phyloP scores from a whole-genome alignment of 2,797 vertebrate genomes.

The Rhinichthys osculus region DNA sequence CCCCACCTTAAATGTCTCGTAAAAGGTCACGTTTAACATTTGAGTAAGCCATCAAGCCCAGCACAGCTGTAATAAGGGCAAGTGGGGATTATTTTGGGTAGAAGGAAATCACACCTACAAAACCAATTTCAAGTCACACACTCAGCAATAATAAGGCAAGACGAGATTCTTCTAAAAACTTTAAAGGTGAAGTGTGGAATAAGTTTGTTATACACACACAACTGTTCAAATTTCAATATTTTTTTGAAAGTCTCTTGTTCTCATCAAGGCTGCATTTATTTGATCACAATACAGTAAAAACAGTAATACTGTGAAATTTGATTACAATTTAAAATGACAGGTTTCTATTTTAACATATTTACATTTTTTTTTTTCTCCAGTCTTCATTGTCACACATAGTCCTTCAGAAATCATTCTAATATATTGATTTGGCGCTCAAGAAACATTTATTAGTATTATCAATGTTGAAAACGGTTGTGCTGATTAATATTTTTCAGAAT shows the following conservation, averaged over 20 bases:
- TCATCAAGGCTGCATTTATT: neutral
- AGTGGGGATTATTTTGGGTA: conserved; percentile 40
- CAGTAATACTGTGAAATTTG: neutral
- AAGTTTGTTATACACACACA: neutral
- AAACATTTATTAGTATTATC: neutral
- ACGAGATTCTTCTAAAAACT: neutral
- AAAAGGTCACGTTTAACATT: conserved; percentile 60
- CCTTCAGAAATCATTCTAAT: neutral
- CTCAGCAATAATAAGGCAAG: conserved; percentile 24
- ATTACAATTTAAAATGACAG: no score
- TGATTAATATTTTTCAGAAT: neutral
- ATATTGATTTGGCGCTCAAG: neutral
- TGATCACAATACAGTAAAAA: neutral
- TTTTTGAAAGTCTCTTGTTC: neutral
- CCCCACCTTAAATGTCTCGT: conserved; percentile 46
- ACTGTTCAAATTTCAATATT: neutral
- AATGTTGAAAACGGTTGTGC: no score
- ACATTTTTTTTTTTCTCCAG: no score
- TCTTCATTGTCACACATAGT: neutral
- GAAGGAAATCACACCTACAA: conserved; percentile 47
- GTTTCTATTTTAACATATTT: no score
- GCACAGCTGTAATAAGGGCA: conserved; percentile 43
- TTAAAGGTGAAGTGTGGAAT: conserved; percentile 26
- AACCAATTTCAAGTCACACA: conserved; percentile 33
- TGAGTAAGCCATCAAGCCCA: conserved; percentile 37